A percentile compares a stretch with the other conserved stretches of the same genome.
phyloP scores from a whole-genome alignment of 2,888 invertebrate species.

The Leucophenga montana region DNA sequence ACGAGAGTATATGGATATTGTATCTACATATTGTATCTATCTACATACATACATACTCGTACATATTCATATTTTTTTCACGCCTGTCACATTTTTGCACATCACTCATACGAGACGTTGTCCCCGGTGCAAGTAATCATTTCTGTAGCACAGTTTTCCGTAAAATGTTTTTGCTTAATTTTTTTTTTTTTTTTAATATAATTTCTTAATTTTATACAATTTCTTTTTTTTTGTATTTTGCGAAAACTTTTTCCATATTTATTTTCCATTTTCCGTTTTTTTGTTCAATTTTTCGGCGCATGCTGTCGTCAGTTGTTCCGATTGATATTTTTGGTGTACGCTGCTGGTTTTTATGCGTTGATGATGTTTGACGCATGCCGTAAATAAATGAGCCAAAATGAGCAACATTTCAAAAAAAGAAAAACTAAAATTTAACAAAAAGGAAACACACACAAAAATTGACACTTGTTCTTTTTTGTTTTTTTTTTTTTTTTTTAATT shows the following conservation, averaged over 20 bases:
- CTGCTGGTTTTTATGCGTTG: background rate
- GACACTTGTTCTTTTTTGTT: no score
- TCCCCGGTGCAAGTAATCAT: background rate
- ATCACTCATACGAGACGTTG: slow-evolving; percentile 2
- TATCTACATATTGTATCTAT: no score
- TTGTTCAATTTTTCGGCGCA: background rate
- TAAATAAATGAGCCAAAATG: background rate
- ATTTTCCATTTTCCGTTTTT: background rate
- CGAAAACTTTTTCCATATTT: background rate
- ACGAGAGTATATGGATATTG: no score
- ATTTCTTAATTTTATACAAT: background rate
- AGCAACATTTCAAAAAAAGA: background rate
- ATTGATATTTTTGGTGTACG: background rate
- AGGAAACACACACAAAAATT: background rate
- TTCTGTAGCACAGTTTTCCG: background rate
- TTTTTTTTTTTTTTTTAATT: no score
- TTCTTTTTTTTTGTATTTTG: background rate
- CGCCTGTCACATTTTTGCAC: background rate
- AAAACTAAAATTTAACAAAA: background rate
- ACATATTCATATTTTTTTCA: background rate
- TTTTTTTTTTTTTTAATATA: no score
- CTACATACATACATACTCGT: no score
- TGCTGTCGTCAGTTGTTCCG: slow-evolving; percentile 4
- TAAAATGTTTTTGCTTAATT: background rate
- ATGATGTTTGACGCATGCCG: background rate